Conservation (phyloP, 1,140 invertebrate species). For the Drosophila novamexicana region DNA sequence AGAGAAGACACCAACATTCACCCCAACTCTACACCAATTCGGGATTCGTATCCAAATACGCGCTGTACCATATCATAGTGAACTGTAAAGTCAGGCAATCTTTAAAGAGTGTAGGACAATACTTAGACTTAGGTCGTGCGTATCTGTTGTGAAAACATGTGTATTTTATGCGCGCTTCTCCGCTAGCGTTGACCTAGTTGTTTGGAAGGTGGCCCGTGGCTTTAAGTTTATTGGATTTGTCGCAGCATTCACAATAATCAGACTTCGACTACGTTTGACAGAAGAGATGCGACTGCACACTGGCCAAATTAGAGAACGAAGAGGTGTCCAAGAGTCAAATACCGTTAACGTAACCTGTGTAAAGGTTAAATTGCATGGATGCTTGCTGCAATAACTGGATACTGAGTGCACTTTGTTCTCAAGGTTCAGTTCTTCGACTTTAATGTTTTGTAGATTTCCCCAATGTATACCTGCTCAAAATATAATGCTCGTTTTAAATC, state of each 20-base stretch:
- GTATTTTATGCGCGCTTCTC: conserved; percentile 19
- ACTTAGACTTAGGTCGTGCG: background rate
- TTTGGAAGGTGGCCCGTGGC: conserved; percentile 10
- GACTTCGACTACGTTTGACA: conserved; percentile 32
- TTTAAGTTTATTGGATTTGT: conserved; percentile 59
- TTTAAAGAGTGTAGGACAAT: background rate
- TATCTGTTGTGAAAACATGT: background rate
- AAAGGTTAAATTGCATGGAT: conserved; percentile 48
- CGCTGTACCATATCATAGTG: background rate
- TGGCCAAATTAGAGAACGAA: conserved; percentile 49
- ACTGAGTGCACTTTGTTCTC: too few species aligned
- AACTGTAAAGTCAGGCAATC: background rate
- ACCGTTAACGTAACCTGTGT: conserved; percentile 42
- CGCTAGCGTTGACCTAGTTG: conserved; percentile 40
- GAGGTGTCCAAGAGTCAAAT: conserved; percentile 61
- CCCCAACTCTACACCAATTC: background rate
- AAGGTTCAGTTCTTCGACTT: too few species aligned
- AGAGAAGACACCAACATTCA: too few species aligned
- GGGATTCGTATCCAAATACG: background rate
- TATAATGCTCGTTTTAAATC: too few species aligned
- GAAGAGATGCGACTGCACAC: conserved; percentile 1
- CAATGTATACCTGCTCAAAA: too few species aligned
- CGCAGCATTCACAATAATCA: conserved; percentile 67
- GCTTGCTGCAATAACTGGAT: background rate
- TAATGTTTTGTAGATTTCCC: too few species aligned